A percentile compares a stretch with the other conserved stretches of the same genome.
These are phyloP conservation scores for Cossypha niveicapilla DNA, from an alignment of 2,797 vertebrate genomes.

Conservation along the genomic window DNA sequence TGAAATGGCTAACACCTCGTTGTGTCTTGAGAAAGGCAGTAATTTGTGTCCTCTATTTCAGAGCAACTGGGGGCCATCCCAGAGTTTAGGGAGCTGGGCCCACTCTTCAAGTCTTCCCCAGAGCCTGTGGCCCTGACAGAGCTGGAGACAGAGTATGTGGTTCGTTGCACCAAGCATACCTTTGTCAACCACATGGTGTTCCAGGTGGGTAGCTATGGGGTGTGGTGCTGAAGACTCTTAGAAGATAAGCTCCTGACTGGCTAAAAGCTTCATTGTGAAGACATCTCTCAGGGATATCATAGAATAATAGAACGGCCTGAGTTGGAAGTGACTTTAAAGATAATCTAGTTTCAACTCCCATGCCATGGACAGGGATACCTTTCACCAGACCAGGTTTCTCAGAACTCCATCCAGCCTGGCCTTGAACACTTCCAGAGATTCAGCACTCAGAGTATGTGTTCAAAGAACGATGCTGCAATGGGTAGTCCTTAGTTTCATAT, in stretches of 20 bases:
- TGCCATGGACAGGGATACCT: not conserved
- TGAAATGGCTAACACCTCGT: not conserved
- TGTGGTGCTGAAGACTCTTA: not conserved
- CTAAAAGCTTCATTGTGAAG: not conserved
- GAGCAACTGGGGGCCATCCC: conserved; percentile 80
- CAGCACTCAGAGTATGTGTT: not conserved
- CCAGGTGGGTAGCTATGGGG: conserved; percentile 69
- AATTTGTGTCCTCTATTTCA: conserved; percentile 59
- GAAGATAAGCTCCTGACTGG: not conserved
- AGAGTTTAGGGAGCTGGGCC: conserved; percentile 76
- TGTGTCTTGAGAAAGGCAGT: not conserved
- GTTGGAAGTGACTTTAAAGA: not conserved
- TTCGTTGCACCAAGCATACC: conserved; percentile 80
- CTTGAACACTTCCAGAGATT: not conserved
- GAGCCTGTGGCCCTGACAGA: conserved; percentile 80
- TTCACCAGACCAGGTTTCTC: not conserved
- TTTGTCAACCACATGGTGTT: conserved; percentile 80
- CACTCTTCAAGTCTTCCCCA: conserved; percentile 79
- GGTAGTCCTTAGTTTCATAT: not conserved
- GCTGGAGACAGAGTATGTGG: conserved; percentile 79
- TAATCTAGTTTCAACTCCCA: not conserved
- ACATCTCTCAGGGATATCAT: not conserved
- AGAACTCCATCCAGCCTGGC: not conserved
- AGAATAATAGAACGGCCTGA: not conserved
- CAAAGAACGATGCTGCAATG: not conserved